Evolutionary conservation across 2,888 invertebrate species (phyloP), one percentile per base, ranked within the genome.

Genomic region (Melieria crassipennis): DNA sequence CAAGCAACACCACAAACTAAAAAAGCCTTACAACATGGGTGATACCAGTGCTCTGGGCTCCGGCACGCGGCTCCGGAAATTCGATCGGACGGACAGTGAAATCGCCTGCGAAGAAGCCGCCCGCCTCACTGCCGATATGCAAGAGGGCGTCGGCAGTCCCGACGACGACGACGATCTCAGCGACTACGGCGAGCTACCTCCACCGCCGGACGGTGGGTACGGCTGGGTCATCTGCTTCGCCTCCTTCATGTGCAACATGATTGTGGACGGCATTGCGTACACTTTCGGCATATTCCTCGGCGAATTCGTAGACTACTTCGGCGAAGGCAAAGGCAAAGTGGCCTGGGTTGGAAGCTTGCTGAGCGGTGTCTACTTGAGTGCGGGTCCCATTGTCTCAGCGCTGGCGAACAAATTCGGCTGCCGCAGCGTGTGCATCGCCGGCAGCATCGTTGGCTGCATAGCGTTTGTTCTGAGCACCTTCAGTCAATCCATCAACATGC

Each of bases 241-340:
- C 68, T 97, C 97, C 60, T 98, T 99, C 88, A 92, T 98, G 92
- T 97, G 97, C 88, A 98, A 99, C 90, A 91, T 99, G 89, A 94
- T 99, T 79, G 97, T 99, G 71, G 99, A 99, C 87, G 99, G 97
- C 79, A 97, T 99, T 76, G 96, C 97, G n/a, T 99, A 98, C 88
- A 96, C 98, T 7, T 99, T 99, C 87, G 98, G 99, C 68, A 94
- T 98, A 83, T 96, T 96, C 88, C 90, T 96, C 62, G 90, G 91
- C 46, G 92, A 94, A 81, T 92, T 96, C 81, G 94, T 94, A 74
- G 88, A 87, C 3, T 92, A 92, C 84, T 99, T 96, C 85, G 92
- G 92, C 43, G 94, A 94, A 83, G 94, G 95, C 69, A 94, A 94
- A 82, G 95, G 95, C 69, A 95, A 92, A 77, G 93, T 94, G 52